Evolutionary conservation across 2,113 vertebrate species (phyloP), one percentile per base, ranked within the genome.

Genomic region (Malurus alboscapulatus): DNA sequence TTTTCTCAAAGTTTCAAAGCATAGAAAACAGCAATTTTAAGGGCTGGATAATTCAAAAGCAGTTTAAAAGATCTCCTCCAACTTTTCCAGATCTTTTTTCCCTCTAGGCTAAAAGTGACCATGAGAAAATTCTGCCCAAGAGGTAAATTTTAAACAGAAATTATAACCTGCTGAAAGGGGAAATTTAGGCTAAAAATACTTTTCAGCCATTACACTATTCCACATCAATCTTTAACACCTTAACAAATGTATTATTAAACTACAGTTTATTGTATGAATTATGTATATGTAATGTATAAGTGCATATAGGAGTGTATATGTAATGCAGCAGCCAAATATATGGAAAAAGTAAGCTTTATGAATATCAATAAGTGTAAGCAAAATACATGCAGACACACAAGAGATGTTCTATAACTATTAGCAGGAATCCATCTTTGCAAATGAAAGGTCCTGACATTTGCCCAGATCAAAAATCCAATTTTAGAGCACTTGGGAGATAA

Each of bases 391-490:
- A 55, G 80, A 72, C 86, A 71, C 61, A 75, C 4, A 47, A 69
- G 62, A 92, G 27, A 81, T 51, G 54, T n/a, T 61, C 68, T 32
- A 36, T 12, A 92, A 67, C 88, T 86, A 93, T 75, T 90, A 92
- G 88, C 51, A 87, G 85, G 85, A 88, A 83, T 65, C 9, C 36
- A 62, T 83, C 80, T 72, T 93, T 75, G 85, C 48, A 94, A 95
- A 95, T 88, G 68, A 95, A 97, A 94, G 55, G 34, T 67, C 92
- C 82, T 96, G 88, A 95, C 74, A 94, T 87, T 97, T 90, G 83
- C 74, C 84, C 51, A 86, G 84, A 94, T 95, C 87, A 97, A 94
- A 97, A 97, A 93, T 90, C 80, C 67, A 96, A 68, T 88, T 95
- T 92, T 75, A 96, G 9, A 83, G 34, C 34, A 72, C 51, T 38